Percentiles rank a stretch among this genome's conserved stretches.
Evolutionary conservation across 1,140 invertebrate genomes (phyloP).

Genomic region (Caenorhabditis inopinata): DNA sequence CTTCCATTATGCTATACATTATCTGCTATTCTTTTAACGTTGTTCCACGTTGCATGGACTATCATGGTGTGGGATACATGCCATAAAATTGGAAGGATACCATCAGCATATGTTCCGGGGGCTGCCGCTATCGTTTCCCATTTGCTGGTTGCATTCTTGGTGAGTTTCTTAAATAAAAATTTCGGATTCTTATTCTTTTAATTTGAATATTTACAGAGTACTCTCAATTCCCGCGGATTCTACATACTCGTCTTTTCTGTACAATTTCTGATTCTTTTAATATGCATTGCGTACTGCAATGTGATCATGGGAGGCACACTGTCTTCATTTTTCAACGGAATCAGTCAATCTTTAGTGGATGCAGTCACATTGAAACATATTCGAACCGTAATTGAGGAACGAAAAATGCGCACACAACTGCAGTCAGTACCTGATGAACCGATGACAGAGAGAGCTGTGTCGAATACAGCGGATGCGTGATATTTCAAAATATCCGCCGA

Average conservation of each 20-base stretch:
- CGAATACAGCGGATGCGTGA: not conserved
- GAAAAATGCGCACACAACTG: not conserved
- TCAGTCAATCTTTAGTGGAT: not conserved
- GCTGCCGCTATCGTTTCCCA: slow-evolving; percentile 1
- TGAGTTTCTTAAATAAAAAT: not conserved
- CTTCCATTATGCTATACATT: slow-evolving; percentile 39
- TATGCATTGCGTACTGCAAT: slow-evolving; percentile 17
- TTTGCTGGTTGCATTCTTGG: slow-evolving; percentile 1
- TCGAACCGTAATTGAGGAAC: not conserved
- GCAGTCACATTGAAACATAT: not conserved
- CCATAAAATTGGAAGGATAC: not conserved
- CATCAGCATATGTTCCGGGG: not conserved
- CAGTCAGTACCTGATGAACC: not conserved
- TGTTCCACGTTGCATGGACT: slow-evolving; percentile 42
- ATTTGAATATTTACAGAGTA: slow-evolving; percentile 11
- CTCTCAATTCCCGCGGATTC: not conserved
- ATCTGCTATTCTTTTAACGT: not conserved
- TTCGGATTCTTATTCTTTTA: too few species aligned
- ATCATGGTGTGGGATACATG: slow-evolving; percentile 46
- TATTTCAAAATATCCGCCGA: too few species aligned
- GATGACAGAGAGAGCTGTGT: not conserved
- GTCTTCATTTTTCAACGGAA: not conserved
- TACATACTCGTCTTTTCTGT: not conserved
- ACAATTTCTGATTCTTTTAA: slow-evolving; percentile 26
- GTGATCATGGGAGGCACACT: slow-evolving; percentile 32